phyloP scores from a whole-genome alignment of 2,113 vertebrate species.

The Carassius carassius region DNA sequence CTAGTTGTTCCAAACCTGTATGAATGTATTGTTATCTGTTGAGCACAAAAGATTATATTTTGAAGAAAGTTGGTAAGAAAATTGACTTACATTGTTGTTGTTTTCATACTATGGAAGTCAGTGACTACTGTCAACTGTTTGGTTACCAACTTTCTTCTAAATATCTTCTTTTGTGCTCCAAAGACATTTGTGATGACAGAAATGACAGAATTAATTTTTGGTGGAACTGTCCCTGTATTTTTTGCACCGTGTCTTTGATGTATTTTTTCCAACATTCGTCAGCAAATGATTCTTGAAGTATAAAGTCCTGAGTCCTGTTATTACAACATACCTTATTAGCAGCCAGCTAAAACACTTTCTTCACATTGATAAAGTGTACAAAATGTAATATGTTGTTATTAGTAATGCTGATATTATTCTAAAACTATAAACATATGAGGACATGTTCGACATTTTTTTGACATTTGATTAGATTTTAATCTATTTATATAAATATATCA shows the following conservation, averaged over 20 bases:
- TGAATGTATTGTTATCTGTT: background rate
- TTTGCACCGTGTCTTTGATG: background rate
- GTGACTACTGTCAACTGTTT: background rate
- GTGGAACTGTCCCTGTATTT: too few species aligned
- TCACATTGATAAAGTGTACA: too few species aligned
- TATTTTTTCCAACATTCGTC: background rate
- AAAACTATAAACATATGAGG: too few species aligned
- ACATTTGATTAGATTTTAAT: too few species aligned
- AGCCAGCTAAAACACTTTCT: too few species aligned
- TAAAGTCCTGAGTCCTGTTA: background rate
- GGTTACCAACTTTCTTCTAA: background rate
- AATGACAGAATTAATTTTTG: background rate
- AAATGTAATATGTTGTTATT: too few species aligned
- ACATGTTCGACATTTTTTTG: too few species aligned
- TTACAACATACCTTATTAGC: background rate
- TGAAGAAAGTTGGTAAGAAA: too few species aligned
- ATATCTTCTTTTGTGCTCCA: background rate
- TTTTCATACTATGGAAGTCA: background rate
- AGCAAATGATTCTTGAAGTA: background rate
- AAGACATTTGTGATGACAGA: background rate
- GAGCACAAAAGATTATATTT: background rate
- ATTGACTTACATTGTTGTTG: background rate
- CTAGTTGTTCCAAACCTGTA: background rate
- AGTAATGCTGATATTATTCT: too few species aligned
- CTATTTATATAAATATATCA: too few species aligned